A percentile compares a stretch with the other conserved stretches of the same genome.
These are phyloP conservation scores for Zygothrica quintamaculata DNA, from an alignment of 2,888 invertebrate species.

Conservation along the genomic window DNA sequence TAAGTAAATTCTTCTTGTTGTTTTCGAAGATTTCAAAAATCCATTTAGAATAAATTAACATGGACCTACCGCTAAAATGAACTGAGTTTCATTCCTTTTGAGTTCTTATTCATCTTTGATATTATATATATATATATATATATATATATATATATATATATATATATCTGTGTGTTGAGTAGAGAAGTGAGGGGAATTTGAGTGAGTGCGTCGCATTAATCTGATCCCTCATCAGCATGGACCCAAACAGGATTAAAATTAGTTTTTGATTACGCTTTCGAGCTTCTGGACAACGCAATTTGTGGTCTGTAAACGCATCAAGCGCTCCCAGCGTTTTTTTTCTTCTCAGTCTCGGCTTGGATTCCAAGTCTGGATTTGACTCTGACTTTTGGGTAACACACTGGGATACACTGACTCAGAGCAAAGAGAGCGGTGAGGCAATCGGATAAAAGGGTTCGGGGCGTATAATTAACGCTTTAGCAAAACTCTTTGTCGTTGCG, in stretches of 20 bases:
- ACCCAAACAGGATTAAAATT: slow-evolving; percentile 84
- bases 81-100: slow-evolving; percentile 34
- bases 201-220: slow-evolving; percentile 71
- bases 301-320: slow-evolving; percentile 59
- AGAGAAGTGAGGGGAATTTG: slow-evolving; percentile 7
- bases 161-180: slow-evolving; percentile 10
- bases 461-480: slow-evolving; percentile 83
- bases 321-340: background rate
- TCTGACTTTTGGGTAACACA: background rate
- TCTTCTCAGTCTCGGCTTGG: background rate
- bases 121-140: too few relatives aligned
- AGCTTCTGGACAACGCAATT: slow-evolving; percentile 85
- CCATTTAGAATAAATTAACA: slow-evolving; percentile 80
- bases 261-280: slow-evolving; percentile 85
- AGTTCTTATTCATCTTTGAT: slow-evolving; percentile 4
- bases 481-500: slow-evolving; percentile 70
- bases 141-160: background rate
- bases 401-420: too few relatives aligned
- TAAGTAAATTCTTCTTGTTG: slow-evolving; percentile 66
- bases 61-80: slow-evolving; percentile 77
- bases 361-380: background rate
- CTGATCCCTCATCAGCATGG: slow-evolving; percentile 80
- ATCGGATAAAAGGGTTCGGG: slow-evolving; percentile 23
- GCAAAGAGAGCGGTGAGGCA: too few relatives aligned
- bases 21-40: slow-evolving; percentile 76